These are phyloP conservation scores for Pandion haliaetus DNA, from an alignment of 2,113 vertebrate species.

Conservation along the genomic window DNA sequence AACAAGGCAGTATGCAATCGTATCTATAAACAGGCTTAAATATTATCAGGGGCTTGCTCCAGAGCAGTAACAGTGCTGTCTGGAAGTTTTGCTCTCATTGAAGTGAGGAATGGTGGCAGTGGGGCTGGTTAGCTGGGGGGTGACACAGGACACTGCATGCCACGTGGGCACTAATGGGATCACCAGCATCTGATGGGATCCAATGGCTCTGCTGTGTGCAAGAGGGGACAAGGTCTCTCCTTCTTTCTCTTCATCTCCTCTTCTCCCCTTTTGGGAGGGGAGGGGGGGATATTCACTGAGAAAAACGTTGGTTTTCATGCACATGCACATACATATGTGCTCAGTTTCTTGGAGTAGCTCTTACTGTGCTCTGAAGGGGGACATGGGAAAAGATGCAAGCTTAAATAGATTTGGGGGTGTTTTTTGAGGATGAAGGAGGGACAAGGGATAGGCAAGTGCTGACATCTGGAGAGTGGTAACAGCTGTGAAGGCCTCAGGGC, in stretches of 20 bases:
- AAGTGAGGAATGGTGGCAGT: neutral
- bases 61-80: neutral
- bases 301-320: neutral
- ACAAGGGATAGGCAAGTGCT: neutral
- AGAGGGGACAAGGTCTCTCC: neutral
- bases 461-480: slow-evolving; percentile 50
- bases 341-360: neutral
- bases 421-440: neutral
- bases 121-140: neutral
- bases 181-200: neutral
- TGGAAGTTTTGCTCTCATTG: neutral
- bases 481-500: slow-evolving; percentile 11
- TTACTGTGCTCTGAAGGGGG: neutral
- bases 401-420: neutral
- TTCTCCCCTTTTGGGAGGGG: neutral
- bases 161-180: neutral
- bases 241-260: neutral
- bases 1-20: neutral
- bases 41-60: neutral
- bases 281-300: neutral
- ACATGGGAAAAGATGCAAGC: neutral
- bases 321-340: accelerated
- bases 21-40: neutral
- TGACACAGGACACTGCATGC: neutral
- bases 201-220: neutral